Evolutionary conservation across 2,797 vertebrate genomes (phyloP).

Genomic region (Rhinella marina): DNA sequence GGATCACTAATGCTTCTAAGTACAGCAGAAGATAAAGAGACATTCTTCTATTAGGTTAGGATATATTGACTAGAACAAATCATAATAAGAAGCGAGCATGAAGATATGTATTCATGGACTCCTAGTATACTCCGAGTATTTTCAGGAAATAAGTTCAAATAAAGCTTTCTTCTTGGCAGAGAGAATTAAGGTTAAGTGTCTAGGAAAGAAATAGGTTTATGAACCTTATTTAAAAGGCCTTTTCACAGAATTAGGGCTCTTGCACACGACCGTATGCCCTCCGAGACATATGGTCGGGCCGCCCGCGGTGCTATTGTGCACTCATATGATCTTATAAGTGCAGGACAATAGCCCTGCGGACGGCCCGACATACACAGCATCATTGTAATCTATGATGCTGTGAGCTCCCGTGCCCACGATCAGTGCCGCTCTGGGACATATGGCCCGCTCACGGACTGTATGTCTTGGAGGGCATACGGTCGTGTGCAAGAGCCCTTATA

Average conservation of each 20-base stretch:
- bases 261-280: too few relatives aligned
- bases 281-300: too few relatives aligned
- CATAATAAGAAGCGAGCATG: constrained; percentile 1
- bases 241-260: background rate
- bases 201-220: background rate
- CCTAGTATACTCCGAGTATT: background rate
- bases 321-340: too few relatives aligned
- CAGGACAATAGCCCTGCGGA: too few relatives aligned
- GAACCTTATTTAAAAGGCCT: background rate
- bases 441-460: too few relatives aligned
- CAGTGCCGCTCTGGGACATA: too few relatives aligned
- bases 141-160: background rate
- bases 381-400: too few relatives aligned
- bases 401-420: too few relatives aligned
- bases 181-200: background rate
- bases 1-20: constrained; percentile 46
- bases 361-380: too few relatives aligned
- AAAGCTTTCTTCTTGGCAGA: background rate
- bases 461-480: too few relatives aligned
- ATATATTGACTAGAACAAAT: constrained; percentile 20
- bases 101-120: background rate
- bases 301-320: too few relatives aligned
- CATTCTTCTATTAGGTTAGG: constrained; percentile 15
- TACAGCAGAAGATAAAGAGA: constrained; percentile 32
- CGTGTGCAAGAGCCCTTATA: too few relatives aligned